These are phyloP conservation scores for Cheilosia grossa DNA, from an alignment of 2,888 invertebrate species.

Conservation along the genomic window DNA sequence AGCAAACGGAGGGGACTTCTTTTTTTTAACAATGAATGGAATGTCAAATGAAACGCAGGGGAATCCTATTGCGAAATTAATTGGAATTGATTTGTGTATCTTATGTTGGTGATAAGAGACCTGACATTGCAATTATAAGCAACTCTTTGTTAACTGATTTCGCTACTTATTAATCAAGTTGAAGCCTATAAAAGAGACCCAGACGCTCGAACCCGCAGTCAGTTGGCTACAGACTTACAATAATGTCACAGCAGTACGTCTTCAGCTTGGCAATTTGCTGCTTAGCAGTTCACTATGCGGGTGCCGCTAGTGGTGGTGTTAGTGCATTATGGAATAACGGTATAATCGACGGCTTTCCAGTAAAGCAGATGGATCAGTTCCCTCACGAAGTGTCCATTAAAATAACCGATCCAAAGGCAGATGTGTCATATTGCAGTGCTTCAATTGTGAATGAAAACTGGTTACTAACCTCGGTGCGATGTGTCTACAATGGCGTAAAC, in stretches of 20 bases:
- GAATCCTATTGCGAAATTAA: too few relatives aligned
- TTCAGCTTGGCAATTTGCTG: neutral
- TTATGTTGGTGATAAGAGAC: too few relatives aligned
- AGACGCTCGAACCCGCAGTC: too few relatives aligned
- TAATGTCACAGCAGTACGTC: neutral
- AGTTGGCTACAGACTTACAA: too few relatives aligned
- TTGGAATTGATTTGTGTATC: too few relatives aligned
- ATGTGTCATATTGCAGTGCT: slow-evolving; percentile 64
- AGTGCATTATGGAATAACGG: slow-evolving; percentile 2
- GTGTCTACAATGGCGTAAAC: slow-evolving; percentile 30
- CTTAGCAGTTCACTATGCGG: neutral
- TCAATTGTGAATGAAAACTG: slow-evolving; percentile 62
- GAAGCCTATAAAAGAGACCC: too few relatives aligned
- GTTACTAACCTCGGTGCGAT: slow-evolving; percentile 66
- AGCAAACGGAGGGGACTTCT: too few relatives aligned
- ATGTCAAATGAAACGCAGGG: too few relatives aligned
- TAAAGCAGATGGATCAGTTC: slow-evolving; percentile 26
- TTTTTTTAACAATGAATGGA: too few relatives aligned
- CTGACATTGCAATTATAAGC: too few relatives aligned
- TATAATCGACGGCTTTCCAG: slow-evolving; percentile 30
- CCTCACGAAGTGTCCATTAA: slow-evolving; percentile 57
- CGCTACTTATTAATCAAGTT: too few relatives aligned
- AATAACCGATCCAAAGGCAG: slow-evolving; percentile 17
- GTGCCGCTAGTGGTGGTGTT: neutral
- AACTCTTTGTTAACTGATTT: too few relatives aligned